phyloP scores from a whole-genome alignment of 2,888 invertebrate species.

The Idaea aversata region DNA sequence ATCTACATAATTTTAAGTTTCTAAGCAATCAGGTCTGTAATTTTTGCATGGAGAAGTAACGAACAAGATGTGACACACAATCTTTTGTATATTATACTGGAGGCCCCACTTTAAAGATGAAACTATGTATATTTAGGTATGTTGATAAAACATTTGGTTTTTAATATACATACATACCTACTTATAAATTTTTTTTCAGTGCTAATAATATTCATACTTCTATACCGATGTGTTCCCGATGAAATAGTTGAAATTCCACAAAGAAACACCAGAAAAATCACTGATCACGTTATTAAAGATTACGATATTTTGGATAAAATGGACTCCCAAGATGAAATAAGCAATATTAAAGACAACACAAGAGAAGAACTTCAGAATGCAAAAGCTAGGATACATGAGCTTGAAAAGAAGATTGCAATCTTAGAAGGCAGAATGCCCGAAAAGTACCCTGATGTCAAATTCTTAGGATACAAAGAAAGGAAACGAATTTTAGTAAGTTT shows the following conservation, averaged over 20 bases:
- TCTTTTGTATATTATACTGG: too few species aligned
- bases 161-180: not conserved
- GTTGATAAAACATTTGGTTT: not conserved
- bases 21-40: too few species aligned
- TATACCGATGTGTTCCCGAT: conserved; percentile 16
- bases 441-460: conserved; percentile 94
- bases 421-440: conserved; percentile 88
- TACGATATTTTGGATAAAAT: conserved; percentile 35
- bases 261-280: conserved; percentile 34
- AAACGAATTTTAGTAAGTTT: conserved; percentile 92
- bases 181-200: conserved; percentile 43
- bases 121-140: not conserved
- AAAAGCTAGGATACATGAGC: conserved; percentile 80
- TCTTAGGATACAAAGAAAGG: conserved; percentile 93
- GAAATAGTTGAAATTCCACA: conserved; percentile 30
- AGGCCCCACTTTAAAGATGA: too few species aligned
- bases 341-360: conserved; percentile 46
- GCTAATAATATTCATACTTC: conserved; percentile 56
- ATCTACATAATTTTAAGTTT: too few species aligned
- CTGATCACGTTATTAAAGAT: conserved; percentile 45
- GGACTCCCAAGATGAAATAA: conserved; percentile 43
- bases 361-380: conserved; percentile 82
- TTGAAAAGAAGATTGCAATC: conserved; percentile 86
- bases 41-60: too few species aligned
- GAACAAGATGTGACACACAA: too few species aligned